Conservation (phyloP, 2,888 invertebrate genomes). For the Euzetes globulus region DNA sequence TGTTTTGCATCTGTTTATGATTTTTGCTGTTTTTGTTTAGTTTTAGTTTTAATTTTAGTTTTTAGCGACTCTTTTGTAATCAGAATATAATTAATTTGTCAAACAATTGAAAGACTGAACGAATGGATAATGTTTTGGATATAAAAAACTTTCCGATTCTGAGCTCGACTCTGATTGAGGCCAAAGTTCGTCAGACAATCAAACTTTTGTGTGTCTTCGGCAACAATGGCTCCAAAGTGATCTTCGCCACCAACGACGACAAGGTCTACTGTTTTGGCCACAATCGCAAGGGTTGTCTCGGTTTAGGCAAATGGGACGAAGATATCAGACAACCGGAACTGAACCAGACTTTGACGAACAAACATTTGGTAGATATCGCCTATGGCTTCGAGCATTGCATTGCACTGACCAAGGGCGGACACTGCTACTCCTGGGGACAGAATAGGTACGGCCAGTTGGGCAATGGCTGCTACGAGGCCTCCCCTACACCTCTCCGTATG, state of each 20-base stretch:
- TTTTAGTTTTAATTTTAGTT: too few species aligned
- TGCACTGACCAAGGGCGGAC: background rate
- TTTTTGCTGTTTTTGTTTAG: too few species aligned
- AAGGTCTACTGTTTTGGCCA: background rate
- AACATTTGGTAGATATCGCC: background rate
- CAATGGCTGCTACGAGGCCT: background rate
- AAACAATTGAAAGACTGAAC: too few species aligned
- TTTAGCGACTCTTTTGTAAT: too few species aligned
- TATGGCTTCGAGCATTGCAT: background rate
- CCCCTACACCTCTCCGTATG: background rate
- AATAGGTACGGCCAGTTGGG: background rate
- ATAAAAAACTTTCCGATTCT: too few species aligned
- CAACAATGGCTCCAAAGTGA: background rate
- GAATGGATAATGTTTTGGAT: too few species aligned
- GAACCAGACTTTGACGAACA: background rate
- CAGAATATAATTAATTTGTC: too few species aligned
- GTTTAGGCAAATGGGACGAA: background rate
- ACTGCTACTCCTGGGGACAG: background rate
- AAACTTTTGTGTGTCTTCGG: background rate
- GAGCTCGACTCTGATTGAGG: too few species aligned
- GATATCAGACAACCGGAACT: background rate
- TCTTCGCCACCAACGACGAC: background rate
- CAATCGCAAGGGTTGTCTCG: background rate
- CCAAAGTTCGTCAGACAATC: too few species aligned
- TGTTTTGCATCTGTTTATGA: too few species aligned